A percentile compares a stretch with the other conserved stretches of the same genome.
Conservation (phyloP, 1,140 invertebrate genomes). For the Rhyzopertha dominica region DNA sequence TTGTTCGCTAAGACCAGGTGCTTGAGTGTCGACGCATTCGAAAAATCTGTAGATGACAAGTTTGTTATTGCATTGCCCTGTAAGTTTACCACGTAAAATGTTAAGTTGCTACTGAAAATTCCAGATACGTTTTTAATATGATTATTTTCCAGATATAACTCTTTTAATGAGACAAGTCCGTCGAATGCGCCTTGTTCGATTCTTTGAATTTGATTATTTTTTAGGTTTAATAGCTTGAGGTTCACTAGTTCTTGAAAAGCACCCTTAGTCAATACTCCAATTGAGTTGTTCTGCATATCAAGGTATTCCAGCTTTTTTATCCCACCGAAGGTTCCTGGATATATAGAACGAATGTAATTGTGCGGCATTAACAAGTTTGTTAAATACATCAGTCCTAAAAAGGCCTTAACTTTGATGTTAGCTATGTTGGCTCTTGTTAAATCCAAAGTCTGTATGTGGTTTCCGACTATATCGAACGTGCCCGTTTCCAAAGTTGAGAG, state of each 20-base stretch:
- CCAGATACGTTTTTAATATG: slow-evolving; percentile 51
- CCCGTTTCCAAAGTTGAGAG: slow-evolving; percentile 29
- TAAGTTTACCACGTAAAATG: slow-evolving; percentile 50
- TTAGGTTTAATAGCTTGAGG: slow-evolving; percentile 53
- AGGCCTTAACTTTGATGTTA: slow-evolving; percentile 26
- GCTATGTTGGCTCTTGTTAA: slow-evolving; percentile 30
- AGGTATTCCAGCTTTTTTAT: slow-evolving; percentile 34
- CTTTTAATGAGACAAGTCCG: slow-evolving; percentile 49
- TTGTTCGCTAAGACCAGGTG: slow-evolving; percentile 34
- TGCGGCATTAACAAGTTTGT: slow-evolving; percentile 29
- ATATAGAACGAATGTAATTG: slow-evolving; percentile 35
- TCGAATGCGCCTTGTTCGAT: slow-evolving; percentile 57
- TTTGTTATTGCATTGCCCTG: slow-evolving; percentile 29
- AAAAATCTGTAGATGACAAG: slow-evolving; percentile 27
- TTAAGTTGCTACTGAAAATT: slow-evolving; percentile 53
- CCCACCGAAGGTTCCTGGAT: slow-evolving; percentile 34
- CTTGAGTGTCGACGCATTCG: slow-evolving; percentile 25
- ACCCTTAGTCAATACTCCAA: slow-evolving; percentile 27
- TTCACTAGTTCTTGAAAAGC: slow-evolving; percentile 37
- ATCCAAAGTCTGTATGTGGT: slow-evolving; percentile 36
- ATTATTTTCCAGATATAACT: slow-evolving; percentile 45
- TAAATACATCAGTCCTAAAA: slow-evolving; percentile 39
- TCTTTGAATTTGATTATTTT: slow-evolving; percentile 53
- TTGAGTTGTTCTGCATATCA: slow-evolving; percentile 32
- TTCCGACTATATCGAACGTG: slow-evolving; percentile 41